Evolutionary conservation across 2,113 vertebrate species (phyloP).

Genomic region (Phrynosoma platyrhinos): DNA sequence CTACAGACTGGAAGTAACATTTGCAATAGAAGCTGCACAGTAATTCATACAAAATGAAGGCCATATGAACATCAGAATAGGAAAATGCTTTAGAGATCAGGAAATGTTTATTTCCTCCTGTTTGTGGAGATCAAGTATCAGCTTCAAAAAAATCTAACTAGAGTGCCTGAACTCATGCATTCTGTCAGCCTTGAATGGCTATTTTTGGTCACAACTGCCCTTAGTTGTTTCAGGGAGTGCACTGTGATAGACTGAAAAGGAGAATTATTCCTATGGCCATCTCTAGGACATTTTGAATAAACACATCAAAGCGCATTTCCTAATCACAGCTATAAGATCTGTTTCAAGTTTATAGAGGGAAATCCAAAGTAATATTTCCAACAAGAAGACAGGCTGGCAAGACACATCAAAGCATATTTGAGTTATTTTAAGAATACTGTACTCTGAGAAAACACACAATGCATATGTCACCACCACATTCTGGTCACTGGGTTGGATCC

Average conservation of each 20-base stretch:
- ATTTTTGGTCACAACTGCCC: not conserved
- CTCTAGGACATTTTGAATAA: slow-evolving; percentile 33
- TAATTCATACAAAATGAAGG: slow-evolving; percentile 46
- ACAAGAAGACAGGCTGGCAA: slow-evolving; percentile 18
- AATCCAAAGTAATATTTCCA: slow-evolving; percentile 27
- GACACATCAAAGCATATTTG: slow-evolving; percentile 29
- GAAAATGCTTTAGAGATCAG: slow-evolving; percentile 52
- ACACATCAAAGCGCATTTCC: slow-evolving; percentile 1
- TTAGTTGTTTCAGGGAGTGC: not conserved
- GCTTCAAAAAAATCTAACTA: slow-evolving; percentile 18
- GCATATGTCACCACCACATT: not conserved
- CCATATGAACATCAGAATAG: not conserved
- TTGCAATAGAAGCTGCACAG: not conserved
- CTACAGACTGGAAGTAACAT: not conserved
- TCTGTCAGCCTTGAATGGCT: not conserved
- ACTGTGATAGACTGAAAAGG: not conserved
- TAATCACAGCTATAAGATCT: not conserved
- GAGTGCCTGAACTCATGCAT: not conserved
- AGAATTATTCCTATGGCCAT: slow-evolving; percentile 26
- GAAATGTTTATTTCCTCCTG: slow-evolving; percentile 64
- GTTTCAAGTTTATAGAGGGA: not conserved
- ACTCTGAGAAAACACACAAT: not conserved
- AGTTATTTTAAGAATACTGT: slow-evolving; percentile 25
- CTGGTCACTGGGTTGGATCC: not conserved
- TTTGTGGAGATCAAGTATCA: slow-evolving; percentile 36